Conservation (phyloP, 1,140 invertebrate species). For the Amphibalanus amphitrite region DNA sequence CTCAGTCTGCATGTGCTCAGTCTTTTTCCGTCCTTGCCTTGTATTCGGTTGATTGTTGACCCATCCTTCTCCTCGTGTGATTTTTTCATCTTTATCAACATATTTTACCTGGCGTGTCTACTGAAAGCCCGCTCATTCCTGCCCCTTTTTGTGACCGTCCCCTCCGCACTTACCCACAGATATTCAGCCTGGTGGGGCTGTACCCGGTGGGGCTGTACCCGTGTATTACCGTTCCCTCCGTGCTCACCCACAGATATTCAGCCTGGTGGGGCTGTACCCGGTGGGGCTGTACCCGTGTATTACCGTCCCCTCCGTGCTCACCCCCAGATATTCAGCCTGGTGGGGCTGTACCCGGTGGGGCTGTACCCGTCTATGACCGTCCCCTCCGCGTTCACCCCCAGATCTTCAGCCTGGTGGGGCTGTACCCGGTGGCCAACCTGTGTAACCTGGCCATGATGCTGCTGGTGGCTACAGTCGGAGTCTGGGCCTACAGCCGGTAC, state of each 20-base stretch:
- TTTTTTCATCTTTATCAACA: background rate
- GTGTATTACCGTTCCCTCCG: no score
- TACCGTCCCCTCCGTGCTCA: no score
- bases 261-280: no score
- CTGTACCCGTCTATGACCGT: no score
- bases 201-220: no score
- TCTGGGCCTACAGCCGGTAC: conserved; percentile 67
- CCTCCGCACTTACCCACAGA: background rate
- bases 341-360: conserved; percentile 70
- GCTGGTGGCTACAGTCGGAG: conserved; percentile 55
- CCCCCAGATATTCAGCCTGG: conserved; percentile 49
- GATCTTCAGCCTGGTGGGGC: conserved; percentile 65
- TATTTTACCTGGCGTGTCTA: background rate
- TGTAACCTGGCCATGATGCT: conserved; percentile 75
- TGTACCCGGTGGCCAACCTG: conserved; percentile 70
- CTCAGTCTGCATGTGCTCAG: no score
- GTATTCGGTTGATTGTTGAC: no score
- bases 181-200: background rate
- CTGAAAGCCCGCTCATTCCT: background rate
- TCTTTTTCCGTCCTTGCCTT: no score
- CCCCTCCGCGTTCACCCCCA: no score
- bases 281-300: background rate
- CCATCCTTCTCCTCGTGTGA: background rate
- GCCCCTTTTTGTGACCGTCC: background rate
- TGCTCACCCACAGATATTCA: no score